These are phyloP conservation scores for Mus caroli DNA, from an alignment of 2,797 vertebrate species.

Conservation along the genomic window DNA sequence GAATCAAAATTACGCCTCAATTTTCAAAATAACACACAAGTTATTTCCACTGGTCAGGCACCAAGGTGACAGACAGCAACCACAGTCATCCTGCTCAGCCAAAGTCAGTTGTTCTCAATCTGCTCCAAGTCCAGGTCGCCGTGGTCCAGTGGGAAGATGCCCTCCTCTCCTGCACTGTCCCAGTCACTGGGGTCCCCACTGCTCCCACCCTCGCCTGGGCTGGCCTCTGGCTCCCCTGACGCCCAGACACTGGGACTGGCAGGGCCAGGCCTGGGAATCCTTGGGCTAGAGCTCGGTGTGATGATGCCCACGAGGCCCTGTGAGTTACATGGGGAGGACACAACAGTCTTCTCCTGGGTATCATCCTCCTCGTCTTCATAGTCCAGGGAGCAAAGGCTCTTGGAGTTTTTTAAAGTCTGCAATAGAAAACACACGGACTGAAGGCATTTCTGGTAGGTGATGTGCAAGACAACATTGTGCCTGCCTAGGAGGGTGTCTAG, in stretches of 20 bases:
- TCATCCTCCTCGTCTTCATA: conserved; percentile 86
- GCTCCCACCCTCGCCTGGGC: conserved; percentile 81
- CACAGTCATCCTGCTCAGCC: conserved; percentile 36
- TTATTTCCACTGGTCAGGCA: conserved; percentile 80
- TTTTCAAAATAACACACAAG: conserved; percentile 83
- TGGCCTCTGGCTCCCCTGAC: conserved; percentile 74
- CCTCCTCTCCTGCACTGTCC: conserved; percentile 87
- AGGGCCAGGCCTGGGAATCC: conserved; percentile 74
- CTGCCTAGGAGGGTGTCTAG: not conserved
- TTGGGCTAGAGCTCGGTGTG: conserved; percentile 85
- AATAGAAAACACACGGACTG: conserved; percentile 67
- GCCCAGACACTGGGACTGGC: conserved; percentile 75
- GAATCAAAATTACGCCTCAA: conserved; percentile 85
- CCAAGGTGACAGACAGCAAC: conserved; percentile 65
- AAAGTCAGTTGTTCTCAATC: conserved; percentile 90
- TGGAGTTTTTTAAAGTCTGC: conserved; percentile 91
- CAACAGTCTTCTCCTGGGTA: conserved; percentile 87
- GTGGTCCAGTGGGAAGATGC: conserved; percentile 86
- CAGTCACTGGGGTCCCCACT: conserved; percentile 87
- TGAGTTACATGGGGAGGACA: conserved; percentile 89
- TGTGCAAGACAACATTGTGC: not conserved
- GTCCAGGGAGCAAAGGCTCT: conserved; percentile 91
- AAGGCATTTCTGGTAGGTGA: too few species aligned
- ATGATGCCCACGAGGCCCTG: conserved; percentile 85
- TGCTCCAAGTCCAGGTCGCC: conserved; percentile 90